Conservation (phyloP, 2,797 vertebrate species). For the Thalassophryne amazonica region DNA sequence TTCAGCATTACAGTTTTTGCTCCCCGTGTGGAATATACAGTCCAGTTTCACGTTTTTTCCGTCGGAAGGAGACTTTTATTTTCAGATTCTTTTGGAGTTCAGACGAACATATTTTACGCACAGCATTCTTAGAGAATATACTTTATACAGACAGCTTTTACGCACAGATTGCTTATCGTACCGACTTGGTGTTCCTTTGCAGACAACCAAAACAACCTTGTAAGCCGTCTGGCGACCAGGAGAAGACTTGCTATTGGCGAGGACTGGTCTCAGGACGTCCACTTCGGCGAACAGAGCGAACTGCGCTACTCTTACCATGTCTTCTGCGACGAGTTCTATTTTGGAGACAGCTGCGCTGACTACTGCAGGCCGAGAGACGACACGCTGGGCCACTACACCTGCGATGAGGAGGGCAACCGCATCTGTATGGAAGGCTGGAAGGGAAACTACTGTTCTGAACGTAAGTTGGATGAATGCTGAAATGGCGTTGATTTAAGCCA, state of each 20-base stretch:
- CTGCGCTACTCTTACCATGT: slow-evolving; percentile 90
- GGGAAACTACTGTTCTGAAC: slow-evolving; percentile 82
- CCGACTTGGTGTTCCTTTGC: background rate
- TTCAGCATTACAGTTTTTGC: too few relatives aligned
- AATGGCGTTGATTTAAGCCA: background rate
- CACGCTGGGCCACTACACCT: slow-evolving; percentile 85
- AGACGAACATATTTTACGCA: too few relatives aligned
- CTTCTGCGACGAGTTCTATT: slow-evolving; percentile 86
- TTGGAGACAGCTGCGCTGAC: slow-evolving; percentile 83
- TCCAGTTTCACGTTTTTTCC: too few relatives aligned
- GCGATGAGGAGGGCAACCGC: slow-evolving; percentile 79
- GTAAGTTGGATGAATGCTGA: slow-evolving; percentile 60
- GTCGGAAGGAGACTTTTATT: too few relatives aligned
- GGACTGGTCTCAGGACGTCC: slow-evolving; percentile 88
- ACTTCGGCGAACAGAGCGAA: slow-evolving; percentile 85
- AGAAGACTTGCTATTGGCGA: slow-evolving; percentile 82
- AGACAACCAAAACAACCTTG: slow-evolving; percentile 87
- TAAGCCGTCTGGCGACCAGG: slow-evolving; percentile 84
- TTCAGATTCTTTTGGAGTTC: too few relatives aligned
- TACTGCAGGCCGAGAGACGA: slow-evolving; percentile 86
- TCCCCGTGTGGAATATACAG: too few relatives aligned
- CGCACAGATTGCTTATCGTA: background rate
- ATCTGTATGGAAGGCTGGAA: slow-evolving; percentile 84
- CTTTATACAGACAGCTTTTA: too few relatives aligned
- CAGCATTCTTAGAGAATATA: too few relatives aligned